Conservation (phyloP, 1,140 invertebrate species). For the Atta texana region DNA sequence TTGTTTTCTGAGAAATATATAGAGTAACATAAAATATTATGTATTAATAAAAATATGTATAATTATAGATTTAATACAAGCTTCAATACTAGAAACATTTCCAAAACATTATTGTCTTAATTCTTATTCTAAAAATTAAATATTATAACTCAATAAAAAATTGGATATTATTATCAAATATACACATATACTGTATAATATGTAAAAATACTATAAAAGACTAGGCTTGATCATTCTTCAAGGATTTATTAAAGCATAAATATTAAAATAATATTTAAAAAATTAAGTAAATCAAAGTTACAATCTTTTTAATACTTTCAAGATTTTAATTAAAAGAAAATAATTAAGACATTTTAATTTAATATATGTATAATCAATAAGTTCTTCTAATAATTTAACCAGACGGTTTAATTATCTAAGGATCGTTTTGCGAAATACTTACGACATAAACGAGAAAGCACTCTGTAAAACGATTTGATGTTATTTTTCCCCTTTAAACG, state of each 20-base stretch:
- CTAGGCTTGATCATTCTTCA: too few species aligned
- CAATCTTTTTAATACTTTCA: not conserved
- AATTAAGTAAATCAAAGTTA: not conserved
- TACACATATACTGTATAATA: not conserved
- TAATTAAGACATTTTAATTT: not conserved
- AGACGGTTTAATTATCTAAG: conserved; percentile 23
- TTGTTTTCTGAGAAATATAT: not conserved
- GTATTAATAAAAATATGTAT: not conserved
- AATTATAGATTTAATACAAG: not conserved
- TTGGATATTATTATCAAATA: not conserved
- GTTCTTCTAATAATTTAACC: not conserved
- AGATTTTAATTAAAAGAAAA: not conserved
- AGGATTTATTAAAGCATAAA: not conserved
- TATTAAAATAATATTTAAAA: not conserved
- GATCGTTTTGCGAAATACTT: conserved; percentile 73
- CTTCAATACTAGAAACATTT: not conserved
- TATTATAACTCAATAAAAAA: not conserved
- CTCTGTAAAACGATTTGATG: conserved; percentile 83
- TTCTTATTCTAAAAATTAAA: not conserved
- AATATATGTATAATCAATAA: not conserved
- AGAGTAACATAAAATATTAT: not conserved
- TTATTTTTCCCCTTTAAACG: conserved; percentile 85
- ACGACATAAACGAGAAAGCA: conserved; percentile 86
- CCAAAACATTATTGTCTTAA: not conserved
- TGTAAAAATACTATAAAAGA: too few species aligned